Conservation (phyloP, 1,140 invertebrate species). For the Heterodera schachtii region DNA sequence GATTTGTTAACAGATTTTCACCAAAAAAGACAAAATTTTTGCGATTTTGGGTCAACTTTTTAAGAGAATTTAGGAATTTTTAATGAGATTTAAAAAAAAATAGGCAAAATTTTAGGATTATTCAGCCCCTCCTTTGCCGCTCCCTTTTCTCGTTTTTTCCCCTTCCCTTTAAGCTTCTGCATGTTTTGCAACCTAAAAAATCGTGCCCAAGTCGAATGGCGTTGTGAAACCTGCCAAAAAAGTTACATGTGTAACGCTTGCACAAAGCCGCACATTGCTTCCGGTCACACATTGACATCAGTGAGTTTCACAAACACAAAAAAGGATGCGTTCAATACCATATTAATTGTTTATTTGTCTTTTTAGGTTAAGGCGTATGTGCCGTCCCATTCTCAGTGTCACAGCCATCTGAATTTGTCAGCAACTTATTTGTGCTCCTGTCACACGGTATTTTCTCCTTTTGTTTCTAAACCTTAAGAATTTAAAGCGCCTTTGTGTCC, state of each 20-base stretch:
- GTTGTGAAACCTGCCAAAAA: conserved; percentile 24
- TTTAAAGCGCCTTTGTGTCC: conserved; percentile 26
- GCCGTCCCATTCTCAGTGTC: conserved; percentile 19
- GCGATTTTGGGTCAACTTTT: no score
- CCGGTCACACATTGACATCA: conserved; percentile 11
- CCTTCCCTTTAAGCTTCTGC: conserved; percentile 24
- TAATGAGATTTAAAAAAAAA: no score
- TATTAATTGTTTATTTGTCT: background rate
- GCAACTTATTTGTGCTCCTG: conserved; percentile 29
- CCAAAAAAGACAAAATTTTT: no score
- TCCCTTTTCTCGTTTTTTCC: no score
- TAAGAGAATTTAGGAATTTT: no score
- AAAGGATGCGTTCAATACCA: background rate
- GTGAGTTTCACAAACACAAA: background rate
- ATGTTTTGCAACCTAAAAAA: conserved; percentile 28
- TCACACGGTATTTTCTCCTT: conserved; percentile 10
- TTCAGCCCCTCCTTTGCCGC: no score
- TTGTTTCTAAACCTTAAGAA: background rate
- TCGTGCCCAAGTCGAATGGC: conserved; percentile 20
- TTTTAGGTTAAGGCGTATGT: conserved; percentile 10
- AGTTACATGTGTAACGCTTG: conserved; percentile 16
- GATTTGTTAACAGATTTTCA: no score
- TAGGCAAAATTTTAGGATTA: no score
- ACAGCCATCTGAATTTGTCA: conserved; percentile 7
- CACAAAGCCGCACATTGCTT: conserved; percentile 19